Evolutionary conservation across 37 sponge, comb jelly and placozoan genomes (phyloP).

Genomic region (Cliona cf. orientalis): DNA sequence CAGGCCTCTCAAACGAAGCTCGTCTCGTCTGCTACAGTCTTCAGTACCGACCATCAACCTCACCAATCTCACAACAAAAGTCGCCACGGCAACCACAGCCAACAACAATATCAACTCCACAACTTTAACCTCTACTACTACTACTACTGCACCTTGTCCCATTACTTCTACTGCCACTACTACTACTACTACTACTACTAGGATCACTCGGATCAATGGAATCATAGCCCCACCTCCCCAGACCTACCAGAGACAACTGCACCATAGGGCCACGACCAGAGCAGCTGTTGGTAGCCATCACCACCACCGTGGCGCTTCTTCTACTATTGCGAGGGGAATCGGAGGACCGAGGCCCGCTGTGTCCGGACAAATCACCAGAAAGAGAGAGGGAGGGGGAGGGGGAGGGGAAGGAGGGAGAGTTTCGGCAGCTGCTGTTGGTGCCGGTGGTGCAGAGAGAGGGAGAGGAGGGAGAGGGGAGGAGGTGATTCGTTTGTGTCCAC

Average conservation of each 20-base stretch:
- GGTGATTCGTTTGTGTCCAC: constrained; percentile 8
- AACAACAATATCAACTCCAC: too few relatives aligned
- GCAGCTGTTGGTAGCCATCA: too few relatives aligned
- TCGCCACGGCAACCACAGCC: too few relatives aligned
- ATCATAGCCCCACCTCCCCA: constrained; percentile 7
- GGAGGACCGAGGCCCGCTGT: background rate
- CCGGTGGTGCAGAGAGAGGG: too few relatives aligned
- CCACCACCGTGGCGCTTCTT: too few relatives aligned
- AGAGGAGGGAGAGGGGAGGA: background rate
- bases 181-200: background rate
- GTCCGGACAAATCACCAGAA: background rate
- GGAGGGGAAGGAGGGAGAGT: constrained; percentile 1
- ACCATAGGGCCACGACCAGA: constrained; percentile 10
- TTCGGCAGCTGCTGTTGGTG: background rate
- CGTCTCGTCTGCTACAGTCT: too few relatives aligned
- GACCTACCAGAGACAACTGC: constrained; percentile 33
- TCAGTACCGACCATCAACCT: background rate
- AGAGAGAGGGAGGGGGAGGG: background rate
- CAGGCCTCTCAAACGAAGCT: too few relatives aligned
- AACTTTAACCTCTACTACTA: too few relatives aligned
- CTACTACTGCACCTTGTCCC: too few relatives aligned
- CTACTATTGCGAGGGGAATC: too few relatives aligned
- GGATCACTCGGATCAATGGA: background rate
- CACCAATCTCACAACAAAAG: too few relatives aligned
- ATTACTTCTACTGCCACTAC: background rate